phyloP scores from a whole-genome alignment of 2,888 invertebrate species.

The Drosophila helvetica region DNA sequence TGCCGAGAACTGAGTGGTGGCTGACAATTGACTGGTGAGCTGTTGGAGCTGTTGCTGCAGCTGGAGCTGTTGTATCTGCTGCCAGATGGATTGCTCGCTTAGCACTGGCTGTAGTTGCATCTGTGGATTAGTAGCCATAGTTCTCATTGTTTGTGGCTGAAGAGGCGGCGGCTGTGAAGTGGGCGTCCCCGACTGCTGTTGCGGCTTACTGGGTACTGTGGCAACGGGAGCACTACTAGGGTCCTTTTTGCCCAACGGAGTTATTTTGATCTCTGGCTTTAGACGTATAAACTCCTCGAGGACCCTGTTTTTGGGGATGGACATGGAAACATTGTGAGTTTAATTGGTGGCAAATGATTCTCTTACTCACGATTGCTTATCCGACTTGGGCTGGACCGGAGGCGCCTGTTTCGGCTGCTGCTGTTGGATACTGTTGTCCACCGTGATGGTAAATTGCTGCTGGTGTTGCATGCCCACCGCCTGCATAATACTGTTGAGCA shows the following conservation, averaged over 20 bases:
- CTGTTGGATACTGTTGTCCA: slow-evolving; percentile 77
- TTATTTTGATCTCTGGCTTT: slow-evolving; percentile 83
- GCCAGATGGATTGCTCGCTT: slow-evolving; percentile 69
- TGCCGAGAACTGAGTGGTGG: slow-evolving; percentile 24
- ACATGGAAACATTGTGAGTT: neutral
- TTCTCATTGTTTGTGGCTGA: slow-evolving; percentile 50
- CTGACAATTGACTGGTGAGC: slow-evolving; percentile 42
- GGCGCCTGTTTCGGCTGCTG: slow-evolving; percentile 42
- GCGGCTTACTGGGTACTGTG: slow-evolving; percentile 43
- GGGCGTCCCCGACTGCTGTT: slow-evolving; percentile 32
- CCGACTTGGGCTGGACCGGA: slow-evolving; percentile 64
- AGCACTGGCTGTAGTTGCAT: slow-evolving; percentile 72
- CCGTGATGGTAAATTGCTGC: slow-evolving; percentile 83
- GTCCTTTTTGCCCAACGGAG: slow-evolving; percentile 74
- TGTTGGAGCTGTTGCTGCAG: slow-evolving; percentile 52
- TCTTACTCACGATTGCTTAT: slow-evolving; percentile 80
- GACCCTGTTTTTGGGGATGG: slow-evolving; percentile 56
- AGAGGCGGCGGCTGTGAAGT: slow-evolving; percentile 47
- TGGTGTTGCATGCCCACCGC: slow-evolving; percentile 82
- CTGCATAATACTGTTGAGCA: slow-evolving; percentile 83
- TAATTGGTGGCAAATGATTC: neutral
- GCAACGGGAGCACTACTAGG: neutral
- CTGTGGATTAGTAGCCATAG: slow-evolving; percentile 45
- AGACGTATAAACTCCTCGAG: slow-evolving; percentile 82
- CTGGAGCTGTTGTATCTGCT: slow-evolving; percentile 66